A percentile compares a stretch with the other conserved stretches of the same genome.
Conservation (phyloP, 2,113 vertebrate genomes). For the Boleophthalmus pectinirostris region DNA sequence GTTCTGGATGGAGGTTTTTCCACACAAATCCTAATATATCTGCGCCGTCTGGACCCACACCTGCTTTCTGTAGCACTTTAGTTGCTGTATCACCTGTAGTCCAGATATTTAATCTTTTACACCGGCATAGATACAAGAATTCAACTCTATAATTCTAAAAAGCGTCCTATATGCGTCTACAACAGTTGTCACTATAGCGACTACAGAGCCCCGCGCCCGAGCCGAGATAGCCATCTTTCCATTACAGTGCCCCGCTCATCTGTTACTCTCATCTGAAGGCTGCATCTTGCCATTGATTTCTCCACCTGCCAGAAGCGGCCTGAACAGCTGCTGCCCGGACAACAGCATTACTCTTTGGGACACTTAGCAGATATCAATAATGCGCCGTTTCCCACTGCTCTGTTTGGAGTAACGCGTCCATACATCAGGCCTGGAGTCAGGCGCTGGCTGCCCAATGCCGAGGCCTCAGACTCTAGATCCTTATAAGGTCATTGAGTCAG, state of each 20-base stretch:
- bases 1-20: too few relatives aligned
- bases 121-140: not conserved
- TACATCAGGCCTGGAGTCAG: slow-evolving; percentile 55
- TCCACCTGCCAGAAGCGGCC: slow-evolving; percentile 52
- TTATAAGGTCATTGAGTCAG: slow-evolving; percentile 49
- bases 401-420: slow-evolving; percentile 59
- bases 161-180: not conserved
- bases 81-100: not conserved
- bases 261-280: slow-evolving; percentile 57
- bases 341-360: slow-evolving; percentile 56
- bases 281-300: slow-evolving; percentile 60
- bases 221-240: slow-evolving; percentile 55
- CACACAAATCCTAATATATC: too few relatives aligned
- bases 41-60: too few relatives aligned
- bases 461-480: slow-evolving; percentile 37
- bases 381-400: slow-evolving; percentile 55
- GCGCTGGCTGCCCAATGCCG: slow-evolving; percentile 28
- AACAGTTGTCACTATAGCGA: slow-evolving; percentile 20
- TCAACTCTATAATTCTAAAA: not conserved
- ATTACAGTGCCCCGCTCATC: slow-evolving; percentile 38
- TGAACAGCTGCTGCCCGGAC: slow-evolving; percentile 54
- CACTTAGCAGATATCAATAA: slow-evolving; percentile 67
- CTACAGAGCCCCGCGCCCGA: slow-evolving; percentile 25
- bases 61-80: not conserved
- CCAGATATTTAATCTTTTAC: not conserved